A percentile compares a stretch with the other conserved stretches of the same genome.
These are phyloP conservation scores for Molossus molossus DNA, from an alignment of 2,797 vertebrate genomes.

Conservation along the genomic window DNA sequence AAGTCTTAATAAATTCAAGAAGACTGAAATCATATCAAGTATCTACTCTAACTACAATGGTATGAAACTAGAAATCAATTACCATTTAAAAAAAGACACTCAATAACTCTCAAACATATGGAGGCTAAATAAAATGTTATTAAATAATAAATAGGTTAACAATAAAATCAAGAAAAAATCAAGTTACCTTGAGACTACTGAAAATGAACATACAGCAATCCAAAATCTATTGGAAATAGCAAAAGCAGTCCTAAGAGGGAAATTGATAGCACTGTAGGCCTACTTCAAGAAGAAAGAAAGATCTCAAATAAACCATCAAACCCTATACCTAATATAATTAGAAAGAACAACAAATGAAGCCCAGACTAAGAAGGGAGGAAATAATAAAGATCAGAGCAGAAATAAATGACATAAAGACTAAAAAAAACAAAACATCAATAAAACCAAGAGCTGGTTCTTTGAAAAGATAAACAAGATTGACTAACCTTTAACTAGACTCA, in stretches of 20 bases:
- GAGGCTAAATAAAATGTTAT: neutral
- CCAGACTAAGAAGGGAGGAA: neutral
- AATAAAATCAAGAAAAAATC: neutral
- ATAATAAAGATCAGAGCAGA: neutral
- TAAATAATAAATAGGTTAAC: neutral
- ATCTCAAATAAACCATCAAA: neutral
- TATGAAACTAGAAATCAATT: neutral
- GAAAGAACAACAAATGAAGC: neutral
- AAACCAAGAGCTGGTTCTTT: neutral
- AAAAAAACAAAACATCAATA: neutral
- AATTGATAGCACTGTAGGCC: neutral
- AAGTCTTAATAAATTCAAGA: conserved; percentile 1
- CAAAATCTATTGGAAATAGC: neutral
- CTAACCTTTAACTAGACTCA: neutral
- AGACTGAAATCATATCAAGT: neutral
- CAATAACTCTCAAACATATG: neutral
- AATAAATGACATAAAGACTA: neutral
- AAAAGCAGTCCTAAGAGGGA: neutral
- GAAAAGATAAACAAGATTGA: neutral
- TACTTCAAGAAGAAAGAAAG: neutral
- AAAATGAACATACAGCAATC: neutral
- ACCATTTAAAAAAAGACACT: neutral
- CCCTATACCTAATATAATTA: neutral
- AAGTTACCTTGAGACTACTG: neutral
- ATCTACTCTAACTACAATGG: neutral